These are phyloP conservation scores for Andrena cerasifolii DNA, from an alignment of 1,140 invertebrate genomes.

Conservation along the genomic window DNA sequence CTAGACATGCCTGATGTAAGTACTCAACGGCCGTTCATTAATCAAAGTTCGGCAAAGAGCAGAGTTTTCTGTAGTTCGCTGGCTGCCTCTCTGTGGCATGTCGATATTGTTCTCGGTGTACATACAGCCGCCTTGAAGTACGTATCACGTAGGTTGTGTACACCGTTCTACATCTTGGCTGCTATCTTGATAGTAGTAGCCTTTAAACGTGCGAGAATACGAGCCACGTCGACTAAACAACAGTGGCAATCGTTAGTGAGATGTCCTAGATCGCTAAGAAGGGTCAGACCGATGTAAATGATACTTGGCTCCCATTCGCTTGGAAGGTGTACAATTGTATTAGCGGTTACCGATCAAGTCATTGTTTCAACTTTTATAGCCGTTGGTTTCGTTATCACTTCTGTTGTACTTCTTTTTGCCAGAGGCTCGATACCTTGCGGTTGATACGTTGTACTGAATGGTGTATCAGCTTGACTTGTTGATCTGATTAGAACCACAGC, in stretches of 20 bases:
- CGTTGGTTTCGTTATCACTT: slow-evolving; percentile 15
- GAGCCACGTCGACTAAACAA: not conserved
- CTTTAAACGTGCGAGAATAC: not conserved
- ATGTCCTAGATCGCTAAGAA: slow-evolving; percentile 20
- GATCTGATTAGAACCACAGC: slow-evolving; percentile 26
- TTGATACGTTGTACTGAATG: slow-evolving; percentile 25
- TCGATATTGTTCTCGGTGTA: slow-evolving; percentile 68
- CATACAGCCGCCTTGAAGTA: slow-evolving; percentile 31
- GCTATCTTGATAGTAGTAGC: slow-evolving; percentile 9
- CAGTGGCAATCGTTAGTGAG: slow-evolving; percentile 9
- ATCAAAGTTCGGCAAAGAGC: slow-evolving; percentile 28
- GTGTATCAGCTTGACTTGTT: slow-evolving; percentile 34
- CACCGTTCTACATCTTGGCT: not conserved
- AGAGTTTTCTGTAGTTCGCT: slow-evolving; percentile 50
- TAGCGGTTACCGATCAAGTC: slow-evolving; percentile 16
- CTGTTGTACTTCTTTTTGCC: slow-evolving; percentile 15
- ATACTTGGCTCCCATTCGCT: not conserved
- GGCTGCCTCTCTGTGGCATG: slow-evolving; percentile 65
- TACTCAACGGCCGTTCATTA: slow-evolving; percentile 72
- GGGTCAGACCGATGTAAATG: slow-evolving; percentile 17
- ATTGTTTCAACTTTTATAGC: slow-evolving; percentile 27
- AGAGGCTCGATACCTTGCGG: slow-evolving; percentile 18
- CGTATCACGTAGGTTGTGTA: slow-evolving; percentile 4
- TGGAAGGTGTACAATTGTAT: slow-evolving; percentile 27
- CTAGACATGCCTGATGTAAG: slow-evolving; percentile 94